A percentile compares a stretch with the other conserved stretches of the same genome.
phyloP scores from a whole-genome alignment of 1,140 invertebrate species.

The Danaus plexippus region DNA sequence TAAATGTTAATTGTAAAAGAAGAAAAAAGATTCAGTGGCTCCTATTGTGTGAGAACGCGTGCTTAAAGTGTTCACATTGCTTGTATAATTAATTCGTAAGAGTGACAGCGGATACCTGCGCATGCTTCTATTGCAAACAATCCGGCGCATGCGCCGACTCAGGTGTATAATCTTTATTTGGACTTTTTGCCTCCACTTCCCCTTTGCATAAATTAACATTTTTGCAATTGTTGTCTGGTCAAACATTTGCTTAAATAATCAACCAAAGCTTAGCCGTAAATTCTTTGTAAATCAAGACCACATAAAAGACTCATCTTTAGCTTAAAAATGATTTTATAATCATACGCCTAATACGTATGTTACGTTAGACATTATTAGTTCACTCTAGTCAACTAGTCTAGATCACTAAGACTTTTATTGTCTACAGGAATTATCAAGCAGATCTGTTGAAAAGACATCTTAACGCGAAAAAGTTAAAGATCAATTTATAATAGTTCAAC shows the following conservation, averaged over 20 bases:
- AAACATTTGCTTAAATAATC: too few species aligned
- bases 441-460: conserved; percentile 26
- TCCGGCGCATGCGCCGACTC: conserved; percentile 48
- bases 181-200: conserved; percentile 59
- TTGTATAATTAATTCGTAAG: conserved; percentile 60
- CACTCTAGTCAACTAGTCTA: conserved; percentile 37
- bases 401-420: conserved; percentile 59
- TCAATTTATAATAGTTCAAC: conserved; percentile 33
- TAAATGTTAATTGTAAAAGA: conserved; percentile 40
- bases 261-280: too few species aligned
- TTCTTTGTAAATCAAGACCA: too few species aligned
- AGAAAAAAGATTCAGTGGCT: conserved; percentile 33
- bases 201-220: conserved; percentile 68
- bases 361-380: too few species aligned
- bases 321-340: too few species aligned
- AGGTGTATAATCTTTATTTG: conserved; percentile 69
- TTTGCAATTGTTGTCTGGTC: conserved; percentile 33
- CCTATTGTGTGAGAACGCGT: conserved; percentile 38
- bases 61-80: conserved; percentile 24
- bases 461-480: conserved; percentile 30
- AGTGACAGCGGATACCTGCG: conserved; percentile 51
- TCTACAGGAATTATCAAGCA: conserved; percentile 44
- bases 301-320: too few species aligned
- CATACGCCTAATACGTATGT: too few species aligned
- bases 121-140: conserved; percentile 47